These are phyloP conservation scores for Dicrostonyx torquatus DNA, from an alignment of 2,797 vertebrate genomes.

Conservation along the genomic window DNA sequence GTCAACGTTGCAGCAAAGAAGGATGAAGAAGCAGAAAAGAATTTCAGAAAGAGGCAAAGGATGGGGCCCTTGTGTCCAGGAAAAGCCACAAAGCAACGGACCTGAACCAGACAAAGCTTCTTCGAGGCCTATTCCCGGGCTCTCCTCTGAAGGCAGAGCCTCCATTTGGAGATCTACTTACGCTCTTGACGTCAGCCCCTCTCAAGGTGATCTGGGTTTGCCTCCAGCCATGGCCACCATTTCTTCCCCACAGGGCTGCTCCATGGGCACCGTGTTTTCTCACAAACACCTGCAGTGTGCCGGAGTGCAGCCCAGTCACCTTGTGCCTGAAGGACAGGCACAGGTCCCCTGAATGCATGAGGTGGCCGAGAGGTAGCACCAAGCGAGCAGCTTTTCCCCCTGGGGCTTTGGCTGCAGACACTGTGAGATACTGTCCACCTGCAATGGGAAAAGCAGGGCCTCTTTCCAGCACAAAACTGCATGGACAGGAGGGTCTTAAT, in stretches of 20 bases:
- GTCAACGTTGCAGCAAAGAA: not conserved
- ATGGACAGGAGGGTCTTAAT: not conserved
- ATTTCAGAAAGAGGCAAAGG: not conserved
- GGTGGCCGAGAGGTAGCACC: slow-evolving; percentile 89
- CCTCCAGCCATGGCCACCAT: slow-evolving; percentile 95
- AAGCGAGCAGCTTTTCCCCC: slow-evolving; percentile 91
- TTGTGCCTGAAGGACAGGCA: slow-evolving; percentile 96
- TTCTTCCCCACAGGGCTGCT: slow-evolving; percentile 94
- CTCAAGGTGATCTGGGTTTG: slow-evolving; percentile 93
- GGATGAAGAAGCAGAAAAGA: not conserved
- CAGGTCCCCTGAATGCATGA: slow-evolving; percentile 89
- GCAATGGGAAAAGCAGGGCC: slow-evolving; percentile 65
- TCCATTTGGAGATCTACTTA: slow-evolving; percentile 85
- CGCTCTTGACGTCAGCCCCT: slow-evolving; percentile 92
- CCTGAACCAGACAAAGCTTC: not conserved
- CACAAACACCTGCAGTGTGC: slow-evolving; percentile 94
- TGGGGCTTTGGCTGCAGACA: slow-evolving; percentile 90
- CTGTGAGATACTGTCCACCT: slow-evolving; percentile 94
- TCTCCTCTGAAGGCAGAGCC: not conserved
- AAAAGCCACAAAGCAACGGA: not conserved
- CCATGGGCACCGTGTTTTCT: slow-evolving; percentile 91
- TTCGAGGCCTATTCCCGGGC: not conserved
- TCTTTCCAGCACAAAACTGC: not conserved
- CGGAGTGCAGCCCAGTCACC: slow-evolving; percentile 91
- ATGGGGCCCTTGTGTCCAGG: not conserved